Base-by-base conservation (phyloP, 2,797 vertebrate genomes). In the Pseudochromis fuscus region DNA sequence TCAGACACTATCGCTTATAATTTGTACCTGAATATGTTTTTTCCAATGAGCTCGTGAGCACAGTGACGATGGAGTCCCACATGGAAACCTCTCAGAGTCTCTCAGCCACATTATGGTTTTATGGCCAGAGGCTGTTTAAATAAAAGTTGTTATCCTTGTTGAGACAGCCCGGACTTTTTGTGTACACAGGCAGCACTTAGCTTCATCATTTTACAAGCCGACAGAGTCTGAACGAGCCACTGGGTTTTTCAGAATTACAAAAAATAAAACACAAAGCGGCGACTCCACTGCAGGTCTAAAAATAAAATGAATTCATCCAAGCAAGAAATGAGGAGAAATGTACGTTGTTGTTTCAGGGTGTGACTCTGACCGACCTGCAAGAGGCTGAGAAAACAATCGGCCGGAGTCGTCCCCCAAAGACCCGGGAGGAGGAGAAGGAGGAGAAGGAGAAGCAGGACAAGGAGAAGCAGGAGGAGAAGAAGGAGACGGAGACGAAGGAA, bases 351-450 rank as follows among this genome's bases (percentile, higher is more conserved):
- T 13, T 73, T 15, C 52, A 95, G 98, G 98, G 98, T 0, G 98
- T 99, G 76, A 99, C 98, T 24, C 86, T 99, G 86, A 99, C 97
- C 24, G 98, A 99, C 94, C 96, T 99, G 87, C 98, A 99, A 79
- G 98, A 99, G 92, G 98, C 98, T 27, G 98, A 99, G 90, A 99
- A 99, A 94, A 98, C 97, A 67, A 98, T 99, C 78, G 95, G 95
- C 76, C 94, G 96, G 93, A 96, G 87, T 94, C 97, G 97, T 69
- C 66, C 95, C 66, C 81, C 88, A 1, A 93, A 96, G 89, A 94
- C 95, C 67, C 94, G 95, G 82, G 97, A 98, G 85, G 96, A 97
- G 75, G 97, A 98, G 90, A 98, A 95, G 84, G 97, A 98, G 90
- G 96, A 98, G 89, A 96, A 95, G 65, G 97, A 98, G 88, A 97